A percentile compares a stretch with the other conserved stretches of the same genome.
phyloP scores from a whole-genome alignment of 2,797 vertebrate species.

The Pseudocheirus occidentalis region DNA sequence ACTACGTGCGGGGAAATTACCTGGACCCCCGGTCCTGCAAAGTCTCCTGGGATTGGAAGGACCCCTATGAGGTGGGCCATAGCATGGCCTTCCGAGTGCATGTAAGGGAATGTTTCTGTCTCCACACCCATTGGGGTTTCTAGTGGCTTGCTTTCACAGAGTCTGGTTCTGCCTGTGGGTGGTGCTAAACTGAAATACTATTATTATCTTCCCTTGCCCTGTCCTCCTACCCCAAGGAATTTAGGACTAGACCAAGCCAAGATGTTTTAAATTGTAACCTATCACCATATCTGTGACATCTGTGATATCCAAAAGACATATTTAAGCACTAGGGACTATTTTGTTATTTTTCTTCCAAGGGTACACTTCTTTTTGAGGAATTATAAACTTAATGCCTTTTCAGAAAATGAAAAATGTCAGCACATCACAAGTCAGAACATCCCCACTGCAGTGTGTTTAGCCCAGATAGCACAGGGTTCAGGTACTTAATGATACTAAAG shows the following conservation, averaged over 20 bases:
- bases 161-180: conserved; percentile 6
- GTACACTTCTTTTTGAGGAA: conserved; percentile 49
- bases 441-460: background rate
- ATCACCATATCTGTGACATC: no score
- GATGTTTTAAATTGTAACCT: no score
- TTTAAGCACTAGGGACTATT: conserved; percentile 44
- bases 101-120: conserved; percentile 88
- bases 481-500: background rate
- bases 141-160: conserved; percentile 65
- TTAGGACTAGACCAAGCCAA: conserved; percentile 1
- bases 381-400: conserved; percentile 59
- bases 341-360: conserved; percentile 41
- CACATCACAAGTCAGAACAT: background rate
- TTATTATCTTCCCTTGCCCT: conserved; percentile 55
- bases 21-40: conserved; percentile 98
- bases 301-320: background rate
- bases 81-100: conserved; percentile 99
- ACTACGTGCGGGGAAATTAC: conserved; percentile 99
- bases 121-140: conserved; percentile 68
- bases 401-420: conserved; percentile 40
- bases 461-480: background rate
- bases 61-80: conserved; percentile 98
- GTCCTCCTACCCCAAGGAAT: conserved; percentile 28
- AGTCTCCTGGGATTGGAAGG: conserved; percentile 99
- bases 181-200: conserved; percentile 51